Base-by-base conservation (phyloP, 2,797 vertebrate genomes). In the Toxotes lorentzi region DNA sequence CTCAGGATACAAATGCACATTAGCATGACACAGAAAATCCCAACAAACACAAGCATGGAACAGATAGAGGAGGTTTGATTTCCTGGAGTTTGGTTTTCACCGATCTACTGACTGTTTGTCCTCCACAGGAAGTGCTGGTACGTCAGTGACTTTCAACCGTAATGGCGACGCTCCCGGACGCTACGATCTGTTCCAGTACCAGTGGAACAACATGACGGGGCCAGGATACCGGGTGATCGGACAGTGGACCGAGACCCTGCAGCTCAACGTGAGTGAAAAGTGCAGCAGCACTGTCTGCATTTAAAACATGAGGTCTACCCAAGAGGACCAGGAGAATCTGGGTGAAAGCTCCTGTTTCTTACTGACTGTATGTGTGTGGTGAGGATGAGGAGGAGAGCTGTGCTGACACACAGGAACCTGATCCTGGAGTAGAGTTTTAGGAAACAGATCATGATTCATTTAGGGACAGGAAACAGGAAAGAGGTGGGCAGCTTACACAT, bases 151-250 rank as follows among this genome's bases (percentile, higher is more conserved):
- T 23, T 99, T 99, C 88, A 99, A 99, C 92, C 97, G 95, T 73
- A 99, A 99, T 0, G 98, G 98, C 0, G 98, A 99, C 0, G 97
- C 98, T 0, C 97, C 97, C 0, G 98, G 98, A 4, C 96, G 98
- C 51, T 99, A 99, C 0, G 97, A 99, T 87, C 96, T 99, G 86
- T 99, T 99, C 79, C 98, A 99, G 92, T 99, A 94, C 91, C 98
- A 99, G 92, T 93, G 91, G 75, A 97, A 92, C 70, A 98, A 97
- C 86, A 92, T 93, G 53, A 96, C 84, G 12, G 94, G 85, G 7
- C 95, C 95, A 0, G 97, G 96, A 1, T 99, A 99, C 90, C 95
- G 91, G 13, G 93, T 95, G 7, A 91, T 99, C 0, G 98, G 98
- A 27, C 97, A 99, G 86, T 99, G 98, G 98, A 97, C 96, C 0